Evolutionary conservation across 1,140 invertebrate species (phyloP), one percentile per base, ranked within the genome.

Genomic region (Neoseiulus cucumeris): DNA sequence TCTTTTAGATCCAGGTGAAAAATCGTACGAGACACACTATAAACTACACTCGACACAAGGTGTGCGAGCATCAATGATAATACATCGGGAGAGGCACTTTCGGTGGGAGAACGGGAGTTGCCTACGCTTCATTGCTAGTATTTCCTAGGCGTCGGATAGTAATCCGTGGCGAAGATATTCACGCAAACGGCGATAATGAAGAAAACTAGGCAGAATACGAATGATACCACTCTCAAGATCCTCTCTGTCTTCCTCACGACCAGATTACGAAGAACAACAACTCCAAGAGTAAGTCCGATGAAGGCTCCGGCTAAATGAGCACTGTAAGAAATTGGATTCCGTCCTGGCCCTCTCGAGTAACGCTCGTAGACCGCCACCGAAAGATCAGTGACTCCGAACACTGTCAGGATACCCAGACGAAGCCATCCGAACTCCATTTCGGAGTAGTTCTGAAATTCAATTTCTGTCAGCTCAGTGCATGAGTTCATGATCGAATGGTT

Each of bases 251-350:
- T 82, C 64, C 84, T 82, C 65, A 89, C 84, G 72, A 88, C 83
- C 2, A 97, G 79, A 78, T 97, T 97, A 28, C 88, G 81, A 1
- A 97, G 78, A 0, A 91, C 84, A 30, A 88, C 85, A 47, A 96
- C 84, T n/a, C 92, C 93, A 22, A 97, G 84, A 1, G 95, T 80
- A 1, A 97, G 78, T n/a, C 91, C 91, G 22, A 87, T 87, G 2
- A 91, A 68, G 2, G 87, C 89, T 30, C 90, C 90, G 64, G 84
- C 86, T 20, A 92, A 76, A 77, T 96, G 92, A 12, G 91, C 91
- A 5, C 85, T 85, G 73, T 95, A 94, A 17, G 87, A 87, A 64
- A 89, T 84, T 73, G 86, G 67, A 55, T 72, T 69, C 64, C 68
- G 30, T 30, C 64, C 29, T 9, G 33, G 33, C 41, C 59, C 33